These are phyloP conservation scores for Vulpes vulpes DNA, from an alignment of 2,113 vertebrate genomes.

Conservation along the genomic window DNA sequence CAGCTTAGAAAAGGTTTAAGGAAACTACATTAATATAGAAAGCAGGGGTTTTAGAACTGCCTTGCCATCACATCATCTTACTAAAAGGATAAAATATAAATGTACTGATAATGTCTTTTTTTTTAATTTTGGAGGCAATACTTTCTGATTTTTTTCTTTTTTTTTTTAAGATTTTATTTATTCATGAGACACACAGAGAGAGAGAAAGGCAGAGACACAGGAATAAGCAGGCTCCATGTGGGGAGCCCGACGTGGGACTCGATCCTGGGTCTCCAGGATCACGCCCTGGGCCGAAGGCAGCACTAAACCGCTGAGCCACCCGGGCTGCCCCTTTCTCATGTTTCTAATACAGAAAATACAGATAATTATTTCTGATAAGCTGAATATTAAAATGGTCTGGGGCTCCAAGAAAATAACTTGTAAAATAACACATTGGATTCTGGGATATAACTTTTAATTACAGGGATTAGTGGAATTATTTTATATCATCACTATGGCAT, in stretches of 20 bases:
- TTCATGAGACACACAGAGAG: no score
- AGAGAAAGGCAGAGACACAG: no score
- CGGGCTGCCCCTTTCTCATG: neutral
- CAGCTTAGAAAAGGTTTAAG: neutral
- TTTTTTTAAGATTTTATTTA: no score
- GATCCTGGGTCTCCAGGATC: no score
- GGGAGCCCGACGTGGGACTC: no score
- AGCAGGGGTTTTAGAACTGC: neutral
- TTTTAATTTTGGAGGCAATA: neutral
- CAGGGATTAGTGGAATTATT: neutral
- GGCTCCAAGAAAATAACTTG: neutral
- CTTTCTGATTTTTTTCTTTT: neutral
- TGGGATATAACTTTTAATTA: neutral
- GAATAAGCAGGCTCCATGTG: no score
- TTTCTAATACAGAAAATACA: neutral
- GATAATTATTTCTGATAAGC: neutral
- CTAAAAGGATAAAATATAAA: neutral
- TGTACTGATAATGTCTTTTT: neutral
- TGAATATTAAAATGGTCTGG: neutral
- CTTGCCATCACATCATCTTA: neutral
- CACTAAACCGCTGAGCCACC: no score
- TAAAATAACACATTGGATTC: neutral
- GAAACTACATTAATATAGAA: neutral
- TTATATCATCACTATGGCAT: neutral
- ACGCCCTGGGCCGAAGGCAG: no score